phyloP scores from a whole-genome alignment of 37 sponge, comb jelly and placozoan species.

The Axinella damicornis region DNA sequence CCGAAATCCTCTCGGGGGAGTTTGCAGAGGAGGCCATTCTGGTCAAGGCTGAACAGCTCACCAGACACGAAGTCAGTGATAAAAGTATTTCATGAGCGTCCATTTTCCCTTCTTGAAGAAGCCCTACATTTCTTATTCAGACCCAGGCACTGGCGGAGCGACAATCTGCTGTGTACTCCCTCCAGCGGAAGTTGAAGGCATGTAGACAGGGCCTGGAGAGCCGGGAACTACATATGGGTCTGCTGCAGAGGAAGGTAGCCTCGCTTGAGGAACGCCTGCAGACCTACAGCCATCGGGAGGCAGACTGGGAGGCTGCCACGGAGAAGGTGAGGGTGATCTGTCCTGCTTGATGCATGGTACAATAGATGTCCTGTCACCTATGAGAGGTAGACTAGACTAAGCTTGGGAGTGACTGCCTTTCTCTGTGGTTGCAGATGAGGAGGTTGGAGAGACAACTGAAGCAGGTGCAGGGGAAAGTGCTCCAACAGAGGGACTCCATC shows the following conservation, averaged over 20 bases:
- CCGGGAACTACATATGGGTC: slow-evolving; percentile 67
- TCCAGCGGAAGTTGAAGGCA: slow-evolving; percentile 77
- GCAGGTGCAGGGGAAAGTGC: slow-evolving; percentile 16
- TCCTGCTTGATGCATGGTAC: too few relatives aligned
- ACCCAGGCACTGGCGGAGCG: slow-evolving; percentile 66
- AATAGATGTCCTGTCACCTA: too few relatives aligned
- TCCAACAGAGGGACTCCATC: slow-evolving; percentile 38
- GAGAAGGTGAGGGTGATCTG: slow-evolving; percentile 44
- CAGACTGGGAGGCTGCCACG: slow-evolving; percentile 29
- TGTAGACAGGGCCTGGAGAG: slow-evolving; percentile 69
- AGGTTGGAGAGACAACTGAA: slow-evolving; percentile 54
- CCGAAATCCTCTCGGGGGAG: slow-evolving; percentile 70
- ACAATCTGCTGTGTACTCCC: slow-evolving; percentile 64
- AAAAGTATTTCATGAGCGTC: too few relatives aligned
- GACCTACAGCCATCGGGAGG: slow-evolving; percentile 31
- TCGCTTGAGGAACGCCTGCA: slow-evolving; percentile 51
- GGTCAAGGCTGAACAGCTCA: slow-evolving; percentile 64
- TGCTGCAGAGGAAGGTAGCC: slow-evolving; percentile 76
- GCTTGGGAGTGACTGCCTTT: too few relatives aligned
- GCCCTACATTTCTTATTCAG: slow-evolving; percentile 12
- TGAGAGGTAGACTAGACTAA: too few relatives aligned
- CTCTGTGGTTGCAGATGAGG: slow-evolving; percentile 19
- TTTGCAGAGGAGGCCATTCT: slow-evolving; percentile 82
- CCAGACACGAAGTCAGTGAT: slow-evolving; percentile 75
- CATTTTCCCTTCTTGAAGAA: not conserved